Base-by-base conservation (phyloP, 2,888 invertebrate species). In the Brachyptera risi region DNA sequence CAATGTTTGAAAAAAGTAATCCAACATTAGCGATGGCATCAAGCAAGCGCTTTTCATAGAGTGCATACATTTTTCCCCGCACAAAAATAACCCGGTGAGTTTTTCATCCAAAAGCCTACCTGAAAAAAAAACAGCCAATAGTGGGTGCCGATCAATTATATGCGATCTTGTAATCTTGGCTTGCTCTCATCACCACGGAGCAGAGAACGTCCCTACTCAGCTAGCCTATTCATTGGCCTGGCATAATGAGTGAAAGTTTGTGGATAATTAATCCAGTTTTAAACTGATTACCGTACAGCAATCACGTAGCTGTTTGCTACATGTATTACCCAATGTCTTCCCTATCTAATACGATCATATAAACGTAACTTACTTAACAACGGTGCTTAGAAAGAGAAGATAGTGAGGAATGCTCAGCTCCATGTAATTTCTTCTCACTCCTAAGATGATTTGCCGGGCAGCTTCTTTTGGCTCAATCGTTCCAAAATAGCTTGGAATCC, bases 401-500 rank as follows among this genome's bases (percentile, higher is more conserved):
- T 83, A 80, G 65, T 80, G 80, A 0, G 86, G 86, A 9, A 86
- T 80, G 38, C 84, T 85, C 23, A 84, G 81, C 69, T 83, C 83
- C 3, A 79, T 78, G 66, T 82, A 81, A 71, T 85, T 83, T 44
- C 83, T 75, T 9, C 84, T 76, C 2, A 86, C 82, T 24, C 83
- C 84, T 42, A 83, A 80, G 17, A 86, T 72, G 56, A 86, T 83
- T 56, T 77, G 77, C 47, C 70, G 71, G 0, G 85, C 86, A 5
- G 84, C 85, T 44, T 79, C 76, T 1, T 72, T 69, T 1, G 84
- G 81, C 27, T 82, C 78, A 68, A 84, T 81, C 9, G 83, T 83
- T 9, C 85, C 85, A 67, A 85, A 84, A 69, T 83, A 83, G 68
- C 83, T 83, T 3, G 85, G 83, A 70, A 86, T 84, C 68, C 85